A percentile compares a stretch with the other conserved stretches of the same genome.
Evolutionary conservation across 1,140 invertebrate species (phyloP).

Genomic region (Drosophila lowei): DNA sequence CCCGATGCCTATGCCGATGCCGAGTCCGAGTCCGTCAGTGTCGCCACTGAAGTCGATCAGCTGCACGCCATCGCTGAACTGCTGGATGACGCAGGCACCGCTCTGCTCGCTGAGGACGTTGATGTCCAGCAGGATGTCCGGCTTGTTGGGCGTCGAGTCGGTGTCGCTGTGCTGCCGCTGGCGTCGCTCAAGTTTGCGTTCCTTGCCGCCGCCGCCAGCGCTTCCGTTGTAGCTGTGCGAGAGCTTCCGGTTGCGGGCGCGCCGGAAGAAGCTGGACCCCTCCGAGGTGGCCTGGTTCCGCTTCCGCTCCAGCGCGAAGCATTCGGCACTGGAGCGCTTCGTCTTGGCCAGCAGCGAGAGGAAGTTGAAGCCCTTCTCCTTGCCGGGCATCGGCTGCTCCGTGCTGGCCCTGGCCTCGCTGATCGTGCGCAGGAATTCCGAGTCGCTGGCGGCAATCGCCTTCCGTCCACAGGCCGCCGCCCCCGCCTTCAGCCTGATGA

Average conservation of each 20-base stretch:
- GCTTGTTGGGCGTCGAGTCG: constrained; percentile 76
- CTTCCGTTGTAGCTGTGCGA: constrained; percentile 81
- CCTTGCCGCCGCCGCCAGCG: constrained; percentile 39
- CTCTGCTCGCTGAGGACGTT: constrained; percentile 73
- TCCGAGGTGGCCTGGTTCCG: constrained; percentile 74
- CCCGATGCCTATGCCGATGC: neutral
- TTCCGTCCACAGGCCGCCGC: constrained; percentile 49
- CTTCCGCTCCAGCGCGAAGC: constrained; percentile 74
- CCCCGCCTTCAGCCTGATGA: constrained; percentile 69
- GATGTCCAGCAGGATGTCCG: constrained; percentile 79
- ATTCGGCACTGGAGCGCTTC: constrained; percentile 76
- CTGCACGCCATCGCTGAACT: constrained; percentile 66
- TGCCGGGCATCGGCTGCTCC: constrained; percentile 42
- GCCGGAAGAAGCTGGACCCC: constrained; percentile 71
- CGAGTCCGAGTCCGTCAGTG: constrained; percentile 7
- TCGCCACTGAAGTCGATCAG: constrained; percentile 71
- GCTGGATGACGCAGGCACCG: constrained; percentile 52
- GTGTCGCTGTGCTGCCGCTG: constrained; percentile 76
- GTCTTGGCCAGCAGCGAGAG: constrained; percentile 71
- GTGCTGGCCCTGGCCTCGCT: constrained; percentile 41
- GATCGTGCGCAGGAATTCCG: constrained; percentile 73
- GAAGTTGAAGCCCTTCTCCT: constrained; percentile 75
- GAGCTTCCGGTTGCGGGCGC: constrained; percentile 74
- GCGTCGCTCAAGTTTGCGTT: constrained; percentile 66
- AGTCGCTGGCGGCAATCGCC: constrained; percentile 75